A percentile compares a stretch with the other conserved stretches of the same genome.
Evolutionary conservation across 1,140 invertebrate species (phyloP).

Genomic region (Bombus confusus): DNA sequence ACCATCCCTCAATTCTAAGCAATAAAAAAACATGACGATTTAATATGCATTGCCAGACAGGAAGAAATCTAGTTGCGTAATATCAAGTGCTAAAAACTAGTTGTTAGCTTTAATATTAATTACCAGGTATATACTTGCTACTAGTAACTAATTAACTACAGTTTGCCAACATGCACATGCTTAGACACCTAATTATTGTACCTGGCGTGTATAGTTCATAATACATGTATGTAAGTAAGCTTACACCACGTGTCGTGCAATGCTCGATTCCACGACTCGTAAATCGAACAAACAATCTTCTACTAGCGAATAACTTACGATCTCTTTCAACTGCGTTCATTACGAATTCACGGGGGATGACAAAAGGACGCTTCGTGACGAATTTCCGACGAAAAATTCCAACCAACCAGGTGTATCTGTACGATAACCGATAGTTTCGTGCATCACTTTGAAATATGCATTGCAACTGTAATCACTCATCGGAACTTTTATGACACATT

Average conservation of each 20-base stretch:
- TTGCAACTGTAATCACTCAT: constrained; percentile 30
- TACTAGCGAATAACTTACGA: neutral
- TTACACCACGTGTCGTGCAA: neutral
- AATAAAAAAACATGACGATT: neutral
- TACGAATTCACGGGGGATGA: neutral
- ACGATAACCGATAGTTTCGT: neutral
- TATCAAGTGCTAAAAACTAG: neutral
- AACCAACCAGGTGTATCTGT: neutral
- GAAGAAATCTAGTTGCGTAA: neutral
- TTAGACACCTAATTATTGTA: constrained; percentile 9
- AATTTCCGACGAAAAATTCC: neutral
- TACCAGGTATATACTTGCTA: neutral
- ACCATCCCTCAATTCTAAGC: neutral
- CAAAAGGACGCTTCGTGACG: neutral
- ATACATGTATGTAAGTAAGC: neutral
- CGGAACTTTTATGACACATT: constrained; percentile 5
- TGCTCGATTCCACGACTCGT: neutral
- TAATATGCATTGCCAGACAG: neutral
- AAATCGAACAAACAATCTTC: neutral
- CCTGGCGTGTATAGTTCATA: neutral
- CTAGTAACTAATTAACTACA: constrained; percentile 18
- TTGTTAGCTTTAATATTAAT: neutral
- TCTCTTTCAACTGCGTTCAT: neutral
- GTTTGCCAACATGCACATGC: neutral
- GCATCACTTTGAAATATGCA: constrained; percentile 16